Evolutionary conservation across 2,888 invertebrate species (phyloP).

Genomic region (Netelia inedita): DNA sequence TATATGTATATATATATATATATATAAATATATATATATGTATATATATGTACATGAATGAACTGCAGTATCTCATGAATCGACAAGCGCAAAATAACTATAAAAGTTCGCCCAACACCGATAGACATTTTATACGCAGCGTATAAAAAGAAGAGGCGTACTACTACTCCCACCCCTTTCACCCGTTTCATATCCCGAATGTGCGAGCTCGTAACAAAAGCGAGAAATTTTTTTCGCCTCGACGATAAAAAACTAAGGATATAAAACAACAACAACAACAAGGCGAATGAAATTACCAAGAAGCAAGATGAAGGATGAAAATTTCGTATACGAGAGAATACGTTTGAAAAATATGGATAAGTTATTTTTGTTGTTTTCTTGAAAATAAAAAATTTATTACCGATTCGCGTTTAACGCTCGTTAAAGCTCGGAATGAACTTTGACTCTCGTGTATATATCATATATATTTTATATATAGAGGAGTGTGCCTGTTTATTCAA

Average conservation of each 20-base stretch:
- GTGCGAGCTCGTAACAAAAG: not conserved
- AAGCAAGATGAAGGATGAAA: too few relatives aligned
- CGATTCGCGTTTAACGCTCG: too few relatives aligned
- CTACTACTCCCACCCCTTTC: not conserved
- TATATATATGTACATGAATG: not conserved
- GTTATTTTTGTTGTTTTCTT: too few relatives aligned
- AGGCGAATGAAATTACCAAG: too few relatives aligned
- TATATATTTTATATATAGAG: too few relatives aligned
- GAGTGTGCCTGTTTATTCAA: too few relatives aligned
- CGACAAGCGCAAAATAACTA: conserved; percentile 34
- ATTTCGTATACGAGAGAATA: too few relatives aligned
- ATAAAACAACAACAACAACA: not conserved
- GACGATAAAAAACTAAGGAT: not conserved
- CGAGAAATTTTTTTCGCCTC: not conserved
- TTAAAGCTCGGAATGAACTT: too few relatives aligned
- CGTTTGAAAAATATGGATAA: too few relatives aligned
- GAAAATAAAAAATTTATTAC: too few relatives aligned
- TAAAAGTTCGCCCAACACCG: conserved; percentile 6
- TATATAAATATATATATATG: conserved; percentile 2
- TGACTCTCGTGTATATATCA: too few relatives aligned
- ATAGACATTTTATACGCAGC: not conserved
- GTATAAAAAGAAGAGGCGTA: not conserved
- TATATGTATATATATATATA: conserved; percentile 1
- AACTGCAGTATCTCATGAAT: conserved; percentile 36
- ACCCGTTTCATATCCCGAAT: not conserved